Evolutionary conservation across 2,113 vertebrate species (phyloP).

Genomic region (Urocolius indicus): DNA sequence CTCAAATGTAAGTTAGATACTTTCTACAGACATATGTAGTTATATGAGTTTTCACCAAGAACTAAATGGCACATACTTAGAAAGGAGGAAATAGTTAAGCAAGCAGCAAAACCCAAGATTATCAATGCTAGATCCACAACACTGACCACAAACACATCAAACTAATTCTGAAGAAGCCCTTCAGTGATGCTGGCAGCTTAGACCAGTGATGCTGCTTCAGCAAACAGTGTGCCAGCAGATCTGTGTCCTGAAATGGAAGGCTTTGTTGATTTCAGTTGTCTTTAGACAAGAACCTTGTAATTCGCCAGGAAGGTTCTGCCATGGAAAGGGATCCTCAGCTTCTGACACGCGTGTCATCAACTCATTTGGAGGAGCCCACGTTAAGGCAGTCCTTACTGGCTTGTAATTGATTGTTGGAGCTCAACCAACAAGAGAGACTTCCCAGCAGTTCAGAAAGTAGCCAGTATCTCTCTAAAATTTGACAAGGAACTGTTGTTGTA

Average conservation of each 20-base stretch:
- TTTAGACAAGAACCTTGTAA: not conserved
- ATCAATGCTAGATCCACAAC: not conserved
- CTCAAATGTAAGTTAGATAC: not conserved
- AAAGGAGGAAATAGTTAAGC: not conserved
- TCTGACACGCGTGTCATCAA: rapidly evolving
- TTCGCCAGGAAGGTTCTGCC: not conserved
- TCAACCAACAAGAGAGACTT: not conserved
- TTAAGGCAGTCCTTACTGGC: not conserved
- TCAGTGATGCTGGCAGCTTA: not conserved
- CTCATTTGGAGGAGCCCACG: not conserved
- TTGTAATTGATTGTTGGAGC: not conserved
- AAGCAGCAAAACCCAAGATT: not conserved
- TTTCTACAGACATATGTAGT: not conserved
- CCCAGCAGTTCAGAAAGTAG: not conserved
- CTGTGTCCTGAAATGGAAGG: not conserved
- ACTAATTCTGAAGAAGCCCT: not conserved
- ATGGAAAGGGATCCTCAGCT: not conserved
- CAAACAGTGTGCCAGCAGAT: not conserved
- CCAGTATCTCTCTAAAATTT: not conserved
- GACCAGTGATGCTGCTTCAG: not conserved
- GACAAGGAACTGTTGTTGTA: not conserved
- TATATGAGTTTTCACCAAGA: not conserved
- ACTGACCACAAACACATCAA: not conserved
- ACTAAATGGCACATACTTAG: not conserved
- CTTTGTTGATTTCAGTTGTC: not conserved